A percentile compares a stretch with the other conserved stretches of the same genome.
Conservation (phyloP, 2,888 invertebrate species). For the Frankliniella fusca region DNA sequence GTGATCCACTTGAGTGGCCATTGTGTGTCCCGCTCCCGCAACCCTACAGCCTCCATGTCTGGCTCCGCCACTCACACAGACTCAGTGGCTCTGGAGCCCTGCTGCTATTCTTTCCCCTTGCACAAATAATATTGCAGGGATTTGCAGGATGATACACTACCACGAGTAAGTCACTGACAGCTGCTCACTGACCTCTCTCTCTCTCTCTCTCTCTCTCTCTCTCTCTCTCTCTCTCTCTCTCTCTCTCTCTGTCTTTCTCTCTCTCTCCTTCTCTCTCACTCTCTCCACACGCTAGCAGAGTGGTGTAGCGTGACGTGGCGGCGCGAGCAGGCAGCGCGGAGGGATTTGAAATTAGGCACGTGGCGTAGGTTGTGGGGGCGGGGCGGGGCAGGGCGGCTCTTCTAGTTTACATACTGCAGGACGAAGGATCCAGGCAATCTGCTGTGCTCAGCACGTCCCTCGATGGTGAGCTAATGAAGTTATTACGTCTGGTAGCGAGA, state of each 20-base stretch:
- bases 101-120: neutral
- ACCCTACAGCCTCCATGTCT: too few species aligned
- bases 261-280: neutral
- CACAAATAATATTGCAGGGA: too few species aligned
- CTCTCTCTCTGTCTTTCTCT: neutral
- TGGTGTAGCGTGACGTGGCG: too few species aligned
- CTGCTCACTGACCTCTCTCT: neutral
- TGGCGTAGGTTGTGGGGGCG: too few species aligned
- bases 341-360: too few species aligned
- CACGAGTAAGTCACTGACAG: too few species aligned
- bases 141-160: too few species aligned
- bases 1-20: slow-evolving; percentile 2
- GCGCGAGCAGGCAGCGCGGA: too few species aligned
- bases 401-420: neutral
- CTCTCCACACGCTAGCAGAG: too few species aligned
- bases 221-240: neutral
- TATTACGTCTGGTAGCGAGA: neutral
- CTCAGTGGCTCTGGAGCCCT: neutral
- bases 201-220: neutral
- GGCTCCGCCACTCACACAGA: neutral
- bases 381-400: neutral
- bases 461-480: neutral
- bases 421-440: neutral
- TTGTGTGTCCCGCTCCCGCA: neutral
- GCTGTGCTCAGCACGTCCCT: neutral